These are phyloP conservation scores for Eristalis tenax DNA, from an alignment of 2,888 invertebrate species.

Conservation along the genomic window DNA sequence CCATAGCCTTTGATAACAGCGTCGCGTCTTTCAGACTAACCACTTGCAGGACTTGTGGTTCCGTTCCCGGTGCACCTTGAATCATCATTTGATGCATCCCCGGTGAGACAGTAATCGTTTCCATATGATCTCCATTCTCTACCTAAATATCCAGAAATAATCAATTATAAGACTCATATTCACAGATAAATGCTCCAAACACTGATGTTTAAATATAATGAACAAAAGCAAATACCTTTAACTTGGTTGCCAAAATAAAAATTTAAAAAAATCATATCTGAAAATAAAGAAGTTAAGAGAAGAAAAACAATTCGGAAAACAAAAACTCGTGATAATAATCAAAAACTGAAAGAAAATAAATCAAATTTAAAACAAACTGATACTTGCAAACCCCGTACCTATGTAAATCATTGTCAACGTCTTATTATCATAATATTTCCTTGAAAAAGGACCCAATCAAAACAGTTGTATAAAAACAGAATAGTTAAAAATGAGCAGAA, in stretches of 20 bases:
- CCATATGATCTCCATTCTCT: constrained; percentile 89
- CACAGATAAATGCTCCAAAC: neutral
- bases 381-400: neutral
- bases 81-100: constrained; percentile 93
- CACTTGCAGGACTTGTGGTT: constrained; percentile 90
- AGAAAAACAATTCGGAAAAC: neutral
- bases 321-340: neutral
- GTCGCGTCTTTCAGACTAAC: constrained; percentile 93
- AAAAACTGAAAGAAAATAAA: neutral
- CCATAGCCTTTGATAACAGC: constrained; percentile 91
- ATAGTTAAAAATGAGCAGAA: too few species aligned
- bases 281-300: constrained; percentile 53
- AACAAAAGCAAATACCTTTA: constrained; percentile 42
- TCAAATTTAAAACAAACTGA: neutral
- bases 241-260: constrained; percentile 44
- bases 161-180: neutral
- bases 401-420: too few species aligned
- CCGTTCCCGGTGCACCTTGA: constrained; percentile 86
- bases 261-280: constrained; percentile 43
- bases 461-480: neutral
- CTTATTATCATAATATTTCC: too few species aligned
- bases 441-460: neutral
- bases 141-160: constrained; percentile 82
- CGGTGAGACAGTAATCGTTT: constrained; percentile 89
- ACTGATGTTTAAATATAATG: neutral